Conservation (phyloP, 2,888 invertebrate species). For the Rotaria sp. region DNA sequence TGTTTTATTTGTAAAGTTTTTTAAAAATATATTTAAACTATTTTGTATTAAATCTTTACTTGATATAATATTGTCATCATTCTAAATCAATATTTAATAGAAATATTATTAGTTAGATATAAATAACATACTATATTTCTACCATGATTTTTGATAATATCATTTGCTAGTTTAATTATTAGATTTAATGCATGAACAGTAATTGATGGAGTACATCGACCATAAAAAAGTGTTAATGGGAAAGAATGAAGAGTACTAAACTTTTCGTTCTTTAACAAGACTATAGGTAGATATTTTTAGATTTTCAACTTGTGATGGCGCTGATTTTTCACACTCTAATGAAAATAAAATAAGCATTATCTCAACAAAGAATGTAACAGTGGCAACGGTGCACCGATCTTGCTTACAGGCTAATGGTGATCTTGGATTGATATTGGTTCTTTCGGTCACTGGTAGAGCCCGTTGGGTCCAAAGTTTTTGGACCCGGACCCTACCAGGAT, state of each 20-base stretch:
- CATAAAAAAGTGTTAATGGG: not conserved
- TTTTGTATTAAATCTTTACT: not conserved
- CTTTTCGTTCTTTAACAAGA: not conserved
- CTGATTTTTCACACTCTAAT: not conserved
- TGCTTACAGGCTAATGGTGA: too few relatives aligned
- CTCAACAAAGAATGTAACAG: too few relatives aligned
- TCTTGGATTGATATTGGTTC: too few relatives aligned
- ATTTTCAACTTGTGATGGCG: not conserved
- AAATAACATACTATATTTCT: not conserved
- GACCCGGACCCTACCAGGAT: too few relatives aligned
- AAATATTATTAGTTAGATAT: not conserved
- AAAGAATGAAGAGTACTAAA: not conserved
- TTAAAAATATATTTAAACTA: not conserved
- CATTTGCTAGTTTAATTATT: not conserved
- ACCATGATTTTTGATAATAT: not conserved
- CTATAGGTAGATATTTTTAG: not conserved
- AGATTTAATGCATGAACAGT: not conserved
- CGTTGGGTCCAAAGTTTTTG: too few relatives aligned
- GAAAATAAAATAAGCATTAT: too few relatives aligned
- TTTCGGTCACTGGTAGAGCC: too few relatives aligned
- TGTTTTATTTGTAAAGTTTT: not conserved
- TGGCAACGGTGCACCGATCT: too few relatives aligned
- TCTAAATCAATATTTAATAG: not conserved
- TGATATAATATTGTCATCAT: not conserved
- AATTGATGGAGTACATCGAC: not conserved